phyloP scores from a whole-genome alignment of 2,113 vertebrate genomes.

The Malurus elegans region DNA sequence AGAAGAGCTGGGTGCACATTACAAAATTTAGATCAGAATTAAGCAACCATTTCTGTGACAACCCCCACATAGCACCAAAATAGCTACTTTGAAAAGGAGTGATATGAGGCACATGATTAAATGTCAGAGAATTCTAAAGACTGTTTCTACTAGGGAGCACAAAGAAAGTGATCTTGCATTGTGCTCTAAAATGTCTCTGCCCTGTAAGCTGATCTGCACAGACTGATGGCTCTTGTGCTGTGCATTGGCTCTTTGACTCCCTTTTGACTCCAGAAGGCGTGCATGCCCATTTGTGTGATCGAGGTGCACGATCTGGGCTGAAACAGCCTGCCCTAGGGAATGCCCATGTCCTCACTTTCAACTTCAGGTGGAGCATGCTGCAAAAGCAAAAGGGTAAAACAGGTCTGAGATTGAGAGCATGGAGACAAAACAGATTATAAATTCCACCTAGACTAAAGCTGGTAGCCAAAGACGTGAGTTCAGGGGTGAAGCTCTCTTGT shows the following conservation, averaged over 20 bases:
- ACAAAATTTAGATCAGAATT: conserved; percentile 57
- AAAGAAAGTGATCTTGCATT: conserved; percentile 55
- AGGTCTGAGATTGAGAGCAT: background rate
- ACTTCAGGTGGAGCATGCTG: background rate
- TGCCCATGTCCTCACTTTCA: background rate
- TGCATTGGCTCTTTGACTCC: background rate
- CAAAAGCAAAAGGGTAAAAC: background rate
- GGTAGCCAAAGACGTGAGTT: background rate
- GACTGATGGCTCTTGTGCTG: background rate
- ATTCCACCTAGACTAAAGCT: background rate
- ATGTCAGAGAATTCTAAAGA: conserved; percentile 65
- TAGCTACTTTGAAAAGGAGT: conserved; percentile 58
- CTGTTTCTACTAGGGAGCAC: conserved; percentile 50
- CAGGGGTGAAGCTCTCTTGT: background rate
- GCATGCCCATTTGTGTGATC: background rate
- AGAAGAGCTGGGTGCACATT: conserved; percentile 20
- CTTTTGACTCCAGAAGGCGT: background rate
- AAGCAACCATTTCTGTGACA: conserved; percentile 52
- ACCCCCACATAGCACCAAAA: conserved; percentile 52
- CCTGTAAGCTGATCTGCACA: background rate
- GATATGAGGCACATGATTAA: conserved; percentile 66
- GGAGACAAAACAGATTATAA: background rate
- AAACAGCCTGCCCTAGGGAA: background rate
- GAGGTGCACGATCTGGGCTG: background rate
- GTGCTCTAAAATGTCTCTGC: conserved; percentile 33